Evolutionary conservation across 1,140 invertebrate genomes (phyloP).

Genomic region (Sarcophaga bullata): DNA sequence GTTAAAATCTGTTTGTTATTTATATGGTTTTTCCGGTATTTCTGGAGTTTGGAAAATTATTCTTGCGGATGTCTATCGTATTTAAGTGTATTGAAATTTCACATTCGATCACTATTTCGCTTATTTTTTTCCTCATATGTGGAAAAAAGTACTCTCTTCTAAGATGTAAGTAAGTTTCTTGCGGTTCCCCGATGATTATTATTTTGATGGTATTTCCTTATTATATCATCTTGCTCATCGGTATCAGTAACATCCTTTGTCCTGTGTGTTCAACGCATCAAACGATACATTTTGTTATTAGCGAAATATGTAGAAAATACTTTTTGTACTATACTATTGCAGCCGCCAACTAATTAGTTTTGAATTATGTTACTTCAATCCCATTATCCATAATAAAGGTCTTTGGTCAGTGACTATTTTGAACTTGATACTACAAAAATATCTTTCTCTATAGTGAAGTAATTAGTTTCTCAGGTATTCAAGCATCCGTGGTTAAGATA

Average conservation of each 20-base stretch:
- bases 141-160: constrained; percentile 58
- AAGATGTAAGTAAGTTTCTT: constrained; percentile 59
- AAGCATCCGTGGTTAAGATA: constrained; percentile 49
- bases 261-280: constrained; percentile 49
- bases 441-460: too few species aligned
- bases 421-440: constrained; percentile 67
- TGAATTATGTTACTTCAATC: constrained; percentile 65
- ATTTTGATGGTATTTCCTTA: too few species aligned
- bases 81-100: too few species aligned
- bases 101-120: too few species aligned
- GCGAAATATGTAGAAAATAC: too few species aligned
- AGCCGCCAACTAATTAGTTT: constrained; percentile 43
- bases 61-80: too few species aligned
- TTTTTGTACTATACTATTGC: constrained; percentile 46
- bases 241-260: constrained; percentile 52
- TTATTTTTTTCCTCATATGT: too few species aligned
- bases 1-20: constrained; percentile 26
- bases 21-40: constrained; percentile 35
- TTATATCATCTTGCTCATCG: constrained; percentile 53
- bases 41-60: constrained; percentile 31
- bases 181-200: too few species aligned
- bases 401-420: constrained; percentile 68
- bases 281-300: constrained; percentile 49
- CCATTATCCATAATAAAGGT: constrained; percentile 67
- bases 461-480: too few species aligned